Conservation (phyloP, 2,888 invertebrate genomes). For the Resseliella maxima region DNA sequence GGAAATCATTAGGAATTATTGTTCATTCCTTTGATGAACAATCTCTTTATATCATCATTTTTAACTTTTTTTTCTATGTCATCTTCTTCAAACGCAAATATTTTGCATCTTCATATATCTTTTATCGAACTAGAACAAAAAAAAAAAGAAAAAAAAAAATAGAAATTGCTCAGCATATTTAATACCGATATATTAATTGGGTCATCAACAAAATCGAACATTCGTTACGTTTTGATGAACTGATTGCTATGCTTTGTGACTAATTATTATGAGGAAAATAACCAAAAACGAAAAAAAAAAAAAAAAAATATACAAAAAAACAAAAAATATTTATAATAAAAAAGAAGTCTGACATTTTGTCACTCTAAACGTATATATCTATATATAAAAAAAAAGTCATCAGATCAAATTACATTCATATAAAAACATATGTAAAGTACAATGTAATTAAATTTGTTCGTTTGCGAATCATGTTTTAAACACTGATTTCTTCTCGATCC, state of each 20-base stretch:
- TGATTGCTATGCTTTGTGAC: background rate
- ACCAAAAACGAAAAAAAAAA: too few species aligned
- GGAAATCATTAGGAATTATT: too few species aligned
- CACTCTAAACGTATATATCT: background rate
- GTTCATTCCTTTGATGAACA: too few species aligned
- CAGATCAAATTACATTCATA: conserved; percentile 18
- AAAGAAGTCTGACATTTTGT: background rate
- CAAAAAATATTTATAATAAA: background rate
- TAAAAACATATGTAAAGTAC: conserved; percentile 45
- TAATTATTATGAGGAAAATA: conserved; percentile 17
- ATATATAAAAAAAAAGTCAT: conserved; percentile 22
- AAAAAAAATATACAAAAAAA: background rate
- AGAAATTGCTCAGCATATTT: background rate
- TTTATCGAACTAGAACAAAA: too few species aligned
- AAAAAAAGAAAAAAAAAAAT: background rate
- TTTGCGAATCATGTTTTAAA: background rate
- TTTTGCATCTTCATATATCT: too few species aligned
- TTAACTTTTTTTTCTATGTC: too few species aligned
- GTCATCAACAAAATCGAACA: background rate
- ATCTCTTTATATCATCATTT: too few species aligned
- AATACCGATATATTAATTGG: background rate
- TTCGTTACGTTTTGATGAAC: conserved; percentile 11
- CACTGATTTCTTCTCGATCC: background rate
- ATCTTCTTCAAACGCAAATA: too few species aligned
- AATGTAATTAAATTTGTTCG: conserved; percentile 3